These are phyloP conservation scores for Pangasius macronema DNA, from an alignment of 2,797 vertebrate genomes.

Conservation along the genomic window DNA sequence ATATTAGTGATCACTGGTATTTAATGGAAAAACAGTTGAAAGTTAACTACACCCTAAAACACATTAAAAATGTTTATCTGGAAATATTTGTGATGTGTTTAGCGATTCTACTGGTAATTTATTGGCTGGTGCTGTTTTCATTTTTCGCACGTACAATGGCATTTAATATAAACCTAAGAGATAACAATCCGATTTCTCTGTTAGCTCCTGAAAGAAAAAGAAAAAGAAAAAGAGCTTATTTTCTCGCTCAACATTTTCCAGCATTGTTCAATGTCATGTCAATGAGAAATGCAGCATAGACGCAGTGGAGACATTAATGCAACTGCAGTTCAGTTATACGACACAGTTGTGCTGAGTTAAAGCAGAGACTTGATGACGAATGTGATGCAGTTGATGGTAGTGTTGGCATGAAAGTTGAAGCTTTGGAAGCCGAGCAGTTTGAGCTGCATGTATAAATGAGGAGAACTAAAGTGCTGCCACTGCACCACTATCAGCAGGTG, in stretches of 20 bases:
- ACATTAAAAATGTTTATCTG: not conserved
- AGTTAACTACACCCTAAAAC: not conserved
- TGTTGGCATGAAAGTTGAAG: not conserved
- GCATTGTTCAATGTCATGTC: not conserved
- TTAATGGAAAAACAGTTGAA: not conserved
- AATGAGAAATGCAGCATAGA: not conserved
- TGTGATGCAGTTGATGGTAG: not conserved
- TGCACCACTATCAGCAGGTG: not conserved
- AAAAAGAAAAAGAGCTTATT: not conserved
- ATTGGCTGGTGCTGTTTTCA: not conserved
- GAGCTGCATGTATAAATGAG: not conserved
- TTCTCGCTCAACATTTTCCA: not conserved
- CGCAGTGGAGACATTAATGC: not conserved
- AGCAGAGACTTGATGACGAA: not conserved
- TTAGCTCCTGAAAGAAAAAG: no score
- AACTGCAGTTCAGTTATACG: not conserved
- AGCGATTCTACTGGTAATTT: not conserved
- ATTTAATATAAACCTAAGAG: not conserved
- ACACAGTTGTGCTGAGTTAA: not conserved
- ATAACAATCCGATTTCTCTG: no score
- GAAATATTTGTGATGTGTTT: not conserved
- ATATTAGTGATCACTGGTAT: not conserved
- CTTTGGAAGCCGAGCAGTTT: not conserved
- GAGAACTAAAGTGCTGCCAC: not conserved
- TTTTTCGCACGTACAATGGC: not conserved